Evolutionary conservation across 1,140 invertebrate genomes (phyloP), one percentile per base, ranked within the genome.

Genomic region (Drosophila gunungcola): DNA sequence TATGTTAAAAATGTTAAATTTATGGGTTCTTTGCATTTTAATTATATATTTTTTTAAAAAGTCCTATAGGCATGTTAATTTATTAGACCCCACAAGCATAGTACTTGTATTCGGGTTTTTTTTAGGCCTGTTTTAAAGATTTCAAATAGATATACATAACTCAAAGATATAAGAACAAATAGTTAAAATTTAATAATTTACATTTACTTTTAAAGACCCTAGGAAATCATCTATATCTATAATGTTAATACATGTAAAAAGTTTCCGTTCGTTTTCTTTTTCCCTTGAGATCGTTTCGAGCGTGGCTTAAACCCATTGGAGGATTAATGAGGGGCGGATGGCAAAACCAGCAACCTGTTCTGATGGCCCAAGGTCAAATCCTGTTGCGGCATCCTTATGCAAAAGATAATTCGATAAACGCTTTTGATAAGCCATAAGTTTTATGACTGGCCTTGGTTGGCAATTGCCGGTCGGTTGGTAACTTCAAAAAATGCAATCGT

Each of bases 341-440:
- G 11, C 2, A 0, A 9, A n/a, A 42, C 11, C 11, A n/a, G 0
- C n/a, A 68, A 55, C 55, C 51, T 43, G 53, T 48, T 62, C 36
- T 21, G 29, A 5, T 16, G 16, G 49, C 51, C 51, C 41, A 49
- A 57, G 64, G 67, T 70, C 52, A 13, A 16, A 41, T 70, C 67
- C 64, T 49, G 52, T 70, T 69, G 25, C 41, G 58, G 32, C 62
- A 63, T 65, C 58, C 58, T 65, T 64, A 48, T 64, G 42, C 42
- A 65, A 65, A 65, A 21, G 63, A 80, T 80, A 80, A 79, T 65
- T 74, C 36, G 51, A 70, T 70, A 48, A 70, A 57, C 36, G 42
- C 49, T 27, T 9, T 34, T 62, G 80, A 75, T 78, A 83, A 80
- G 77, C 73, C 60, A 61, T 67, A 56, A 69, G 54, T 68, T 78